Evolutionary conservation across 2,888 invertebrate genomes (phyloP), one percentile per base, ranked within the genome.

Genomic region (Lymantria monacha): DNA sequence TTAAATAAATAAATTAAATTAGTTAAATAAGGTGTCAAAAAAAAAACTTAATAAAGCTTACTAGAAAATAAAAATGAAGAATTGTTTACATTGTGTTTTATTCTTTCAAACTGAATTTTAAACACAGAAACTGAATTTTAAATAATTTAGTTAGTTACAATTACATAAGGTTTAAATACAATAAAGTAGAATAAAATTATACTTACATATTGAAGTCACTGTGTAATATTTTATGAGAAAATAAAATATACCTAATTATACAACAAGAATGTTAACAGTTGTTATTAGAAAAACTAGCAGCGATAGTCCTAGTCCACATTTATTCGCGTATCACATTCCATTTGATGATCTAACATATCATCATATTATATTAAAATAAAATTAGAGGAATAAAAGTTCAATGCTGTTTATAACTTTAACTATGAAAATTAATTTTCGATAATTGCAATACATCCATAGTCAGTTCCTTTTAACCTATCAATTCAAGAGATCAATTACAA

Each of bases 401-500:
- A 33, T 10, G 10, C 33, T 9, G 33, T 33, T 9, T 22, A 5
- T 22, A 33, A 33, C 1, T 10, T 8, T 33, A 33, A 33, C 9
- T 33, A 33, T 10, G 10, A 33, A 10, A 48, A 49, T 50, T 31
- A 45, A 48, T 48, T 54, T 46, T 44, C 41, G 53, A 55, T 57
- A 48, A 57, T 56, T 36, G 44, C 52, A 48, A 53, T 42, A 56
- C 14, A 53, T 53, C 31, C 55, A 55, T 49, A 49, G 57, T 54
- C 51, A 56, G 51, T 56, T 53, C 58, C 38, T 33, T 33, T 10
- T 55, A 66, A 67, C 46, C 56, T 51, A 69, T 59, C 44, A 46
- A 59, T 56, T 58, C 49, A 66, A 56, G 69, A 68, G 67, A 69
- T 68, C 69, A 68, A 61, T 61, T 52, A 61, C 51, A 69, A 59